phyloP scores from a whole-genome alignment of 2,113 vertebrate genomes.

The Bettongia penicillata region DNA sequence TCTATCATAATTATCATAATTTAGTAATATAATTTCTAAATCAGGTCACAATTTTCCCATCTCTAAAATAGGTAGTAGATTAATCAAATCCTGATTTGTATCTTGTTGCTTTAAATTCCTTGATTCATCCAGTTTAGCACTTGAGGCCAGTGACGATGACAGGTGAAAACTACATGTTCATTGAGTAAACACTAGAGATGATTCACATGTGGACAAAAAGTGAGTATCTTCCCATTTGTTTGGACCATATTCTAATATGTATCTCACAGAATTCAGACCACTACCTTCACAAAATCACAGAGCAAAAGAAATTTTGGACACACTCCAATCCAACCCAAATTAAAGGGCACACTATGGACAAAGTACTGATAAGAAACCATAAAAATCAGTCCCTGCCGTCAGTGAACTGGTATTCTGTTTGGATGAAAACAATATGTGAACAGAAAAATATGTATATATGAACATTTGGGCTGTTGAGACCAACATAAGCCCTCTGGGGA shows the following conservation, averaged over 20 bases:
- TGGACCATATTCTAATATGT: neutral
- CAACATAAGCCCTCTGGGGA: neutral
- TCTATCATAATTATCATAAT: too few relatives aligned
- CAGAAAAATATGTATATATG: neutral
- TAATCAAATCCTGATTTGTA: neutral
- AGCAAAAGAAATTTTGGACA: neutral
- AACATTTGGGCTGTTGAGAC: neutral
- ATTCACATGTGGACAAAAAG: slow-evolving; percentile 1
- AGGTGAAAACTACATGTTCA: neutral
- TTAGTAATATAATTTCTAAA: neutral
- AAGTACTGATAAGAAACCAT: neutral
- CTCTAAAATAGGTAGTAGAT: neutral
- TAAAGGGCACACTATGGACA: neutral
- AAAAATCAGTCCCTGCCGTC: neutral
- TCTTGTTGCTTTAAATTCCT: neutral
- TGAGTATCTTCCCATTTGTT: neutral
- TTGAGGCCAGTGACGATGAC: neutral
- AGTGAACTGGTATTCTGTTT: neutral
- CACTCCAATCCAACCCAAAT: neutral
- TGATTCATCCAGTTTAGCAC: neutral
- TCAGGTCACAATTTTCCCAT: neutral
- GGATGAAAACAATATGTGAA: neutral
- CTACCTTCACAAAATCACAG: neutral
- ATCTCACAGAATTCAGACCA: neutral
- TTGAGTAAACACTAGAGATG: neutral